Conservation (phyloP, 2,888 invertebrate genomes). For the Drosophila percnosoma region DNA sequence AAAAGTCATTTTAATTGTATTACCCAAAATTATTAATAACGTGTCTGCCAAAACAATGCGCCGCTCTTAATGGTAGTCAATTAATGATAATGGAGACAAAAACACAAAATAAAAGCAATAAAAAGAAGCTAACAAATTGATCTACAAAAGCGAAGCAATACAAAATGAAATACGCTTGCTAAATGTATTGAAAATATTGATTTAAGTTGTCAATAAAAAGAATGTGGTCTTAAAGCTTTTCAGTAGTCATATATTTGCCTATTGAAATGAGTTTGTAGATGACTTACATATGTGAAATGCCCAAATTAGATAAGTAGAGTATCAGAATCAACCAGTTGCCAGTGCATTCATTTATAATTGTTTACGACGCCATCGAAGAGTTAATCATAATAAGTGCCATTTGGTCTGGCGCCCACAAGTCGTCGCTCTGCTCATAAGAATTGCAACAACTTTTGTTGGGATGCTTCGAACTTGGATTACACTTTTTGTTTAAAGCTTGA, state of each 20-base stretch:
- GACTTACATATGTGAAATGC: neutral
- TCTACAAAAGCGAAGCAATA: slow-evolving; percentile 7
- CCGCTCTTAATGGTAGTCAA: slow-evolving; percentile 36
- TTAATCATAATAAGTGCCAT: slow-evolving; percentile 61
- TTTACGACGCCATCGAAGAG: slow-evolving; percentile 59
- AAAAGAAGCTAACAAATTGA: slow-evolving; percentile 15
- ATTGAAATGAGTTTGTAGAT: neutral
- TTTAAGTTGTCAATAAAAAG: neutral
- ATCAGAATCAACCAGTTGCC: slow-evolving; percentile 32
- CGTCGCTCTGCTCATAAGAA: slow-evolving; percentile 11
- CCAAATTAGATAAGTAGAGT: neutral
- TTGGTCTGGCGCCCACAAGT: slow-evolving; percentile 44
- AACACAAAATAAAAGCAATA: slow-evolving; percentile 14
- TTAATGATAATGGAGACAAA: slow-evolving; percentile 26
- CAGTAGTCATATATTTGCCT: too few species aligned
- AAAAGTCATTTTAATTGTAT: slow-evolving; percentile 56
- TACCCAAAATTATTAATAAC: slow-evolving; percentile 43
- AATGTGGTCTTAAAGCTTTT: neutral
- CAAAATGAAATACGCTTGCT: slow-evolving; percentile 3
- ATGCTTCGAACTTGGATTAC: neutral
- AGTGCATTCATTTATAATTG: slow-evolving; percentile 61
- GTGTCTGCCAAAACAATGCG: slow-evolving; percentile 29
- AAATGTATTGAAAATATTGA: neutral
- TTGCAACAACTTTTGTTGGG: neutral
- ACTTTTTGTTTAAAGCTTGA: neutral